Evolutionary conservation across 2,797 vertebrate genomes (phyloP), one percentile per base, ranked within the genome.

Genomic region (Ctenosaura bakeri): DNA sequence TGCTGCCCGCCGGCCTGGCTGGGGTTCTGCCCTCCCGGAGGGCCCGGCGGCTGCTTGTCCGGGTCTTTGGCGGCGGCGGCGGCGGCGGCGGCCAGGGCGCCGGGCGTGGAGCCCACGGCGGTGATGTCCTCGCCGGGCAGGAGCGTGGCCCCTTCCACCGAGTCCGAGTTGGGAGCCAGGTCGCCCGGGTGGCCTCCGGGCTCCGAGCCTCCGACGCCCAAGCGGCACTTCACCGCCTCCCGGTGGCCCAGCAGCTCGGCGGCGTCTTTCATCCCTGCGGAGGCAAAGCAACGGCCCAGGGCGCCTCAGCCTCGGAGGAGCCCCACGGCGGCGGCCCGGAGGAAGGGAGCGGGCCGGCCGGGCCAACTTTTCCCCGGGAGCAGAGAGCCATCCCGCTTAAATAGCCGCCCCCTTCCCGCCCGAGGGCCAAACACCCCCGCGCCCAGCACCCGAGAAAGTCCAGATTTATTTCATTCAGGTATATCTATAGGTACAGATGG

Each of bases 181-280:
- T 99, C 98, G 92, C 98, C 98, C 46, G 98, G 98, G 96, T 99
- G 99, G 88, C 98, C 98, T 90, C 98, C 98, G 92, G 98, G 98
- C 91, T 99, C 98, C 1, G 97, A 97, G 92, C 98, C 98, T 81
- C 98, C 98, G 66, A 98, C 98, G 54, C 98, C 98, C 94, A 99
- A 97, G 94, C 99, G 98, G 94, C 99, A 99, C 96, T 99, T 99
- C 90, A 99, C 98, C 95, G 98, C 98, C 94, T 99, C 99, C 97
- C 99, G 98, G 96, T 99, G 99, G 95, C 98, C 99, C 95, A 99
- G 98, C 92, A 99, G 97, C 98, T 99, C 98, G 93, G 99, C 97
- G 79, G 98, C 99, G 97, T 99, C 98, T 97, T 99, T 99, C 98
- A 99, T 99, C 97, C 99, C 99, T 99, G 97, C 56, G 91, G 94